Conservation (phyloP, 1,140 invertebrate genomes). For the Dreissena polymorpha region DNA sequence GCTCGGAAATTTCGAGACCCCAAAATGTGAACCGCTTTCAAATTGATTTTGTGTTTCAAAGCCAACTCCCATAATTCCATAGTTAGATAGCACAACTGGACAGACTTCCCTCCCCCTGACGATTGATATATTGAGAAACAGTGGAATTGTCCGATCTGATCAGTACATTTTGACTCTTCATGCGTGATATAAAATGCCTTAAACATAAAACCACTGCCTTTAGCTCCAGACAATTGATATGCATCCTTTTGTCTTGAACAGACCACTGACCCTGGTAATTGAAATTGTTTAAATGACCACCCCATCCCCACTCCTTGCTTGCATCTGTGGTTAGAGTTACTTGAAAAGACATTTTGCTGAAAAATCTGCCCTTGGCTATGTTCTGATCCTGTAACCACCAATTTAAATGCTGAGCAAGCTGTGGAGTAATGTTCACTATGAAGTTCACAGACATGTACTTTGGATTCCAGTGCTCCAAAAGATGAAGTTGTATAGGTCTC, state of each 20-base stretch:
- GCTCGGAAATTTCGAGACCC: not conserved
- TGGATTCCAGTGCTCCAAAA: too few relatives aligned
- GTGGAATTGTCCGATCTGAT: constrained; percentile 31
- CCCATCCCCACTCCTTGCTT: not conserved
- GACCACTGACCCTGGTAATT: not conserved
- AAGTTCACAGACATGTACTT: too few relatives aligned
- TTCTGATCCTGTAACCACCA: too few relatives aligned
- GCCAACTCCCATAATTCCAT: constrained; percentile 10
- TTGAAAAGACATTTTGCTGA: too few relatives aligned
- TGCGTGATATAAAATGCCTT: constrained; percentile 21
- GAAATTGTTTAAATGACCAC: constrained; percentile 26
- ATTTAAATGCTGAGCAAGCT: too few relatives aligned
- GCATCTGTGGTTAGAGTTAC: constrained; percentile 20
- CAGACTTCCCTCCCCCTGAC: constrained; percentile 19
- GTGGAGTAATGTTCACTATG: too few relatives aligned
- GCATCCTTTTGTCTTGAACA: not conserved
- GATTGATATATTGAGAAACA: constrained; percentile 17
- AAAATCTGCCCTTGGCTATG: too few relatives aligned
- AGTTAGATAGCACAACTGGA: not conserved
- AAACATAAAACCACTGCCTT: constrained; percentile 3
- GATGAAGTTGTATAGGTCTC: too few relatives aligned
- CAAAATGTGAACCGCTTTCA: constrained; percentile 28
- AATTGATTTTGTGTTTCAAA: not conserved
- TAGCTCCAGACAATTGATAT: constrained; percentile 35
- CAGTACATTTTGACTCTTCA: constrained; percentile 15